Percentiles rank a stretch among this genome's conserved stretches.
These are phyloP conservation scores for Strigops habroptila DNA, from an alignment of 2,113 vertebrate species.

Conservation along the genomic window DNA sequence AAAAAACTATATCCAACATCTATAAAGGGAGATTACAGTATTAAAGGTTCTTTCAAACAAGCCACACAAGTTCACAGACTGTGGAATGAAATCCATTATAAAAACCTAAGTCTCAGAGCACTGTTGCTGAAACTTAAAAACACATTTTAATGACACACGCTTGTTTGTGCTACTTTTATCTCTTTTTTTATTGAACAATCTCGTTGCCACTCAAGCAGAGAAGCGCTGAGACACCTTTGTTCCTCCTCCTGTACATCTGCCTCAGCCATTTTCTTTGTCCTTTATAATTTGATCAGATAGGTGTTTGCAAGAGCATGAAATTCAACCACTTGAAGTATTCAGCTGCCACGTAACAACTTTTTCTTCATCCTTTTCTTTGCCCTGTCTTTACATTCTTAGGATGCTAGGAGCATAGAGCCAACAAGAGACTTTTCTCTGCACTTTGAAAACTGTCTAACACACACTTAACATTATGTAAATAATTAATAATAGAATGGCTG, in stretches of 20 bases:
- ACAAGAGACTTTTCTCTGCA: neutral
- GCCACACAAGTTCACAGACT: accelerated
- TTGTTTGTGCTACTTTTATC: neutral
- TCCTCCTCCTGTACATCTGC: neutral
- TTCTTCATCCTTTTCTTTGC: neutral
- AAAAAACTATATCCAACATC: too few species aligned
- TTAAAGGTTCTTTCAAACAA: neutral
- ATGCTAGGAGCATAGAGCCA: accelerated
- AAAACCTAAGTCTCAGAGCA: neutral
- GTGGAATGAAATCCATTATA: neutral
- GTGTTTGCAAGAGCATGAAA: neutral
- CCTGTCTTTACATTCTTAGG: neutral
- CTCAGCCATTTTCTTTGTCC: neutral
- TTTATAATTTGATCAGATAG: neutral
- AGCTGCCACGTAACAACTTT: neutral
- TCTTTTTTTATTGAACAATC: neutral
- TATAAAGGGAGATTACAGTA: accelerated
- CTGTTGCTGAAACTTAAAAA: neutral
- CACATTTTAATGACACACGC: neutral
- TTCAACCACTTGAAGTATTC: neutral
- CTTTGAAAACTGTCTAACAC: neutral
- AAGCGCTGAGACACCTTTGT: accelerated
- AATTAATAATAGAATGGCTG: neutral
- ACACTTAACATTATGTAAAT: neutral
- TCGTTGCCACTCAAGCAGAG: neutral